These are phyloP conservation scores for Megaceryle alcyon DNA, from an alignment of 2,797 vertebrate species.

Conservation along the genomic window DNA sequence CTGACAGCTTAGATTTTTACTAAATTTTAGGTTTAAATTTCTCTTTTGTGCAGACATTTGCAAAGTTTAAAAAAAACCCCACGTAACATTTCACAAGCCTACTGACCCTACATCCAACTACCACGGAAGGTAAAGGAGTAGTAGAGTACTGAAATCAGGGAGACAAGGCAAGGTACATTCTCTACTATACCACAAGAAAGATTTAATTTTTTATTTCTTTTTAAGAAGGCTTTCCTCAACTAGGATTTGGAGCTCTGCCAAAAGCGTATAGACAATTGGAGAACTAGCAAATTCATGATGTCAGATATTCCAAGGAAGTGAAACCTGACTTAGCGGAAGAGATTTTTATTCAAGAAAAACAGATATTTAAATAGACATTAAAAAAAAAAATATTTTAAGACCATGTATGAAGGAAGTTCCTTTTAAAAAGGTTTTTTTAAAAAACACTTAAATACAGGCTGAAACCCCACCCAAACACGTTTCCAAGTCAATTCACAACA, in stretches of 20 bases:
- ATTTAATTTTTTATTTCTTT: not conserved
- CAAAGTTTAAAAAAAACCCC: not conserved
- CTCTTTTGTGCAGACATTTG: not conserved
- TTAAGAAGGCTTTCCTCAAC: not conserved
- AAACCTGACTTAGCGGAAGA: constrained; percentile 34
- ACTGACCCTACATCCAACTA: not conserved
- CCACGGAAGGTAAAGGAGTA: not conserved
- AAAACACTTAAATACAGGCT: not conserved
- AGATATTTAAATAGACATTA: not conserved
- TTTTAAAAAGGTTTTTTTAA: not conserved
- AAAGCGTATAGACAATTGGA: not conserved
- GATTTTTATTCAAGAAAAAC: constrained; percentile 22
- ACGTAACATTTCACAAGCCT: not conserved
- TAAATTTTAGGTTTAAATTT: not conserved
- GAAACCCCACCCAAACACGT: not conserved
- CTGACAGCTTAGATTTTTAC: not conserved
- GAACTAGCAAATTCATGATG: constrained; percentile 15
- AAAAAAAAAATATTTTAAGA: not conserved
- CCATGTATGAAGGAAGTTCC: accelerated
- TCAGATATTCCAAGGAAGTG: constrained; percentile 56
- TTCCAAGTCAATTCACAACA: not conserved
- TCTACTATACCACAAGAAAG: not conserved
- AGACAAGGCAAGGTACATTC: not conserved
- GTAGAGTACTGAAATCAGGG: not conserved
- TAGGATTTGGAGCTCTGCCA: constrained; percentile 29